A percentile compares a stretch with the other conserved stretches of the same genome.
These are phyloP conservation scores for Cnemophilus loriae DNA, from an alignment of 2,113 vertebrate genomes.

Conservation along the genomic window DNA sequence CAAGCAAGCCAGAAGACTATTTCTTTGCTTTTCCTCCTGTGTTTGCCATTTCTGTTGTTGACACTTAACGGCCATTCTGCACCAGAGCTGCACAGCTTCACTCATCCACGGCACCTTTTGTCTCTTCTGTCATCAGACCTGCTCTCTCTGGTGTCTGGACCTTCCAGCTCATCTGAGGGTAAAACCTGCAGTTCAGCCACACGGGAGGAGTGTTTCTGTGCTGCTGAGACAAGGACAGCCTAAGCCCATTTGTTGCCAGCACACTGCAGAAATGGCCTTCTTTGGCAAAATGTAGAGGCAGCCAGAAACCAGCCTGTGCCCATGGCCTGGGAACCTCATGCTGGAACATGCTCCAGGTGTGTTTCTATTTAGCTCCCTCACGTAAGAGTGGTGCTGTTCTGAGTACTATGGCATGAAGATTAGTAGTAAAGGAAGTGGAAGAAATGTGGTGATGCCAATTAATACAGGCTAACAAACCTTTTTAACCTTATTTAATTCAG, in stretches of 20 bases:
- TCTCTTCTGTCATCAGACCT: accelerated
- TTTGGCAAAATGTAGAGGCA: neutral
- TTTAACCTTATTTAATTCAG: neutral
- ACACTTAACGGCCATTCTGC: neutral
- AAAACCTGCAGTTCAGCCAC: neutral
- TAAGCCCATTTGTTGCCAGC: neutral
- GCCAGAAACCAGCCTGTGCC: neutral
- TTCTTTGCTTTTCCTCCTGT: neutral
- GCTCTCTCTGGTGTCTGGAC: neutral
- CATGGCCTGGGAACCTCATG: neutral
- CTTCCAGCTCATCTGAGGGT: neutral
- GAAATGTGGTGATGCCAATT: neutral
- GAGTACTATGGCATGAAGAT: neutral
- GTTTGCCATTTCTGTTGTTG: neutral
- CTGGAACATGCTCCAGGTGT: neutral
- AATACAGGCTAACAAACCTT: neutral
- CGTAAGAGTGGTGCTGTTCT: neutral
- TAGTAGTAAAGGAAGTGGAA: neutral
- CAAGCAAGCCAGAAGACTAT: neutral
- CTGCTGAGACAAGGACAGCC: neutral
- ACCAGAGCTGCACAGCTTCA: neutral
- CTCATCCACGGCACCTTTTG: neutral
- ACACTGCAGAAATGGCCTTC: neutral
- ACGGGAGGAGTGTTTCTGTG: neutral
- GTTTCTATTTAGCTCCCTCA: neutral